Base-by-base conservation (phyloP, 2,888 invertebrate genomes). In the Fabriciana adippe region DNA sequence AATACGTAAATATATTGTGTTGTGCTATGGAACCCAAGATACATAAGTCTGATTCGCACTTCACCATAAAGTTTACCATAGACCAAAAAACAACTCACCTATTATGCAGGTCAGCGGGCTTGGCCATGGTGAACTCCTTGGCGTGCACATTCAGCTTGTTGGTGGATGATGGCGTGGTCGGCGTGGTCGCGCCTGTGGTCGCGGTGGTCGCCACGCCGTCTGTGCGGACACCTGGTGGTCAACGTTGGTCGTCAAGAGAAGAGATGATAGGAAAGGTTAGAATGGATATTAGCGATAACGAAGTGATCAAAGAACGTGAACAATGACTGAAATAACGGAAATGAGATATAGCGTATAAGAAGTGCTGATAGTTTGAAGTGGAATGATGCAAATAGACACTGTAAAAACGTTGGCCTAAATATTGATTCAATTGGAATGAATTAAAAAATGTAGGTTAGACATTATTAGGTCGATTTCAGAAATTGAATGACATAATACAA, bases 71-170 rank as follows among this genome's bases (percentile, higher is more conserved):
- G 3, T 2, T 6, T 5, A 4, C 15, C 2, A 1, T 15, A 14
- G 14, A 56, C 56, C 35, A 15, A 16, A 48, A 61, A 26, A 64
- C 50, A 66, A 81, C 91, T 90, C 77, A 92, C 92, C 92, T 88
- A 87, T 85, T 88, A 75, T 93, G 90, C 76, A 89, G 86, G 79
- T 93, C 92, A 81, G 93, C 85, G 55, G 94, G 94, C 89, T 94
- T 94, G 84, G 94, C 95, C 96, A 97, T 96, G 80, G 96, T 96
- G 92, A 97, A 97, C 93, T 97, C 97, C 93, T 97, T 97, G 70
- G 97, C 97, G 92, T 97, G 96, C 74, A 97, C 97, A 88, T 97
- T 97, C 78, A 97, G 93, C 89, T 95, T 95, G 85, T 95, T 95
- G 79, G 79, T 72, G 76, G 89, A 71, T 65, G 82, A 75, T 73